Base-by-base conservation (phyloP, 35 echinoderm and acorn worm genomes). In the Ophiothrix spiculata region DNA sequence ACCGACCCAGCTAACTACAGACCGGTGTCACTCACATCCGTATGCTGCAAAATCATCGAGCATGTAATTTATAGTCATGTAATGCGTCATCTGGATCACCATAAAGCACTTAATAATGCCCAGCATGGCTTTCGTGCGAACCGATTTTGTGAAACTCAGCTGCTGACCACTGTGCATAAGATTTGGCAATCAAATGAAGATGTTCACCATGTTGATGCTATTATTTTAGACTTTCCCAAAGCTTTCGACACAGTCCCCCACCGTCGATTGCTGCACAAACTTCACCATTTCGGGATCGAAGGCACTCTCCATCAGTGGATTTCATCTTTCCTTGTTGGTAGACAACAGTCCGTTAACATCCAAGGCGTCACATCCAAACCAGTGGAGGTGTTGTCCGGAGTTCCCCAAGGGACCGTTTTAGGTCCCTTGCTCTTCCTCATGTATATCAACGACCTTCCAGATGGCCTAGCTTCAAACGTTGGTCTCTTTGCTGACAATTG, bases 401-500 rank as follows among this genome's bases (percentile, higher is more conserved):
- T 91, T 32, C n/a, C n/a, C n/a, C n/a, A n/a, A n/a, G n/a, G n/a
- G n/a, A n/a, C n/a, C n/a, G n/a, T n/a, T n/a, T n/a, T n/a, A n/a
- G n/a, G n/a, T n/a, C 87, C 87, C 1, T 39, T 83, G 15, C 82
- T 85, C 19, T 90, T 90, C 38, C 32, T 90, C 15, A 38, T 56
- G 19, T 78, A 90, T 77, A 74, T 91, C 41, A 85, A 91, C 73
- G 75, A 86, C 41, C 56, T 83, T 19, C 33, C 63, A 4, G 82
- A 79, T 38, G 42, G 80, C 38, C 35, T 85, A 19, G 56, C 73
- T 46, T 91, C 89, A 12, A 64, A 91, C 31, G 81, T 82, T 21
- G 39, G 87, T 35, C 54, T 86, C 0, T 91, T 91, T 38, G 89
- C 82, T 77, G 89, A 91, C 77, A 82, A 89, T n/a, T 78, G 76